Percentiles rank a stretch among this genome's conserved stretches.
These are phyloP conservation scores for Accipiter cooperii DNA, from an alignment of 2,113 vertebrate species.

Conservation along the genomic window DNA sequence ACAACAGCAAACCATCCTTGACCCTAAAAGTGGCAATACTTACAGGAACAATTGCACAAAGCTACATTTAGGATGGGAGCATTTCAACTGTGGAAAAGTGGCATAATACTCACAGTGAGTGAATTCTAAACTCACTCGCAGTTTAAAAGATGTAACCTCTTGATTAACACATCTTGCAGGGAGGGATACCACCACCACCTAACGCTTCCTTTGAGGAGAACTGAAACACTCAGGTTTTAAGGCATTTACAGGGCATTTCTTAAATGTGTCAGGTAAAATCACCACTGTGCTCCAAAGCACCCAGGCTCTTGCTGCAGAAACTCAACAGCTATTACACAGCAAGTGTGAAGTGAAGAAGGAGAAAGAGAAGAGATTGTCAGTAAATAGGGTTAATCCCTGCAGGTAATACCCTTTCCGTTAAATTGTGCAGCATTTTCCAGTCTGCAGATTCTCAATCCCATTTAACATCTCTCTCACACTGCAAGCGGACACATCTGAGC, in stretches of 20 bases:
- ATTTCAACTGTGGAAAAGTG: neutral
- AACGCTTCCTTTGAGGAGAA: neutral
- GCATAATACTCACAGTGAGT: neutral
- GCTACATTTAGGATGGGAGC: neutral
- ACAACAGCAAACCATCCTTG: neutral
- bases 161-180: neutral
- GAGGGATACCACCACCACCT: neutral
- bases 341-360: constrained; percentile 1
- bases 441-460: constrained; percentile 53
- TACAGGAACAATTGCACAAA: neutral
- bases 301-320: neutral
- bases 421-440: constrained; percentile 72
- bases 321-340: neutral
- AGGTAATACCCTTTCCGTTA: constrained; percentile 54
- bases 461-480: constrained; percentile 36
- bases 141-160: neutral
- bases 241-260: neutral
- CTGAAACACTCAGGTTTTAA: neutral
- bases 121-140: neutral
- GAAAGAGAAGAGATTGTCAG: neutral
- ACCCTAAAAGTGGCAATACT: neutral
- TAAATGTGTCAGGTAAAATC: neutral
- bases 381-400: constrained; percentile 77
- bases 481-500: neutral
- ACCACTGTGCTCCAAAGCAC: neutral